phyloP scores from a whole-genome alignment of 2,113 vertebrate genomes.

The Ctenomys sociabilis region DNA sequence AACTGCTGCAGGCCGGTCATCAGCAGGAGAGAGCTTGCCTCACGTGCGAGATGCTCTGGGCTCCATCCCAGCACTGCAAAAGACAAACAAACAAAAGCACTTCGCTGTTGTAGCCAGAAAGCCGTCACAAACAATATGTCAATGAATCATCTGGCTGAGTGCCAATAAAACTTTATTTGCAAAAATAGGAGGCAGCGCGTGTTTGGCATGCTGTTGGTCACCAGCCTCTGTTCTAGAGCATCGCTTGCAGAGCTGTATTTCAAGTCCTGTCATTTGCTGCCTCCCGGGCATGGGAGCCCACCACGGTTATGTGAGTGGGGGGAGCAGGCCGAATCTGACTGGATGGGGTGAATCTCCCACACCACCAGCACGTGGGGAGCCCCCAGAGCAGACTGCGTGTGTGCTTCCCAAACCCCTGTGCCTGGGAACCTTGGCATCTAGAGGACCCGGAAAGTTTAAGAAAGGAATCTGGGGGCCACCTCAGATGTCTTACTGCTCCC shows the following conservation, averaged over 20 bases:
- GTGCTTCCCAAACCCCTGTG: neutral
- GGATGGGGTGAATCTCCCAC: neutral
- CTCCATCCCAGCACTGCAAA: neutral
- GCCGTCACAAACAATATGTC: neutral
- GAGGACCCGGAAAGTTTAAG: neutral
- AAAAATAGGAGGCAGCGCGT: neutral
- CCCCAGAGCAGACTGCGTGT: neutral
- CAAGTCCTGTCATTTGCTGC: neutral
- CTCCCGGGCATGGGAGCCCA: neutral
- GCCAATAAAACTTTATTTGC: slow-evolving; percentile 27
- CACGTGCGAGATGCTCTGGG: neutral
- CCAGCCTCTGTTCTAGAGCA: neutral
- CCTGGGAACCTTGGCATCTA: neutral
- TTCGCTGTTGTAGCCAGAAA: neutral
- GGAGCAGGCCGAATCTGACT: neutral
- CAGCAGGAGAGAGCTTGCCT: neutral
- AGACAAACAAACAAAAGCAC: neutral
- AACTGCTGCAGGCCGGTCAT: neutral
- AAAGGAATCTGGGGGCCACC: neutral
- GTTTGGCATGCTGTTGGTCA: neutral
- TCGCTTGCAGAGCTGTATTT: neutral
- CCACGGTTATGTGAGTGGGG: neutral
- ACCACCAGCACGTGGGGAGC: neutral
- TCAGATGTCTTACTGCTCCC: neutral
- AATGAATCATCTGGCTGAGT: neutral